These are phyloP conservation scores for Galeopterus variegatus DNA, from an alignment of 2,113 vertebrate species.

Conservation along the genomic window DNA sequence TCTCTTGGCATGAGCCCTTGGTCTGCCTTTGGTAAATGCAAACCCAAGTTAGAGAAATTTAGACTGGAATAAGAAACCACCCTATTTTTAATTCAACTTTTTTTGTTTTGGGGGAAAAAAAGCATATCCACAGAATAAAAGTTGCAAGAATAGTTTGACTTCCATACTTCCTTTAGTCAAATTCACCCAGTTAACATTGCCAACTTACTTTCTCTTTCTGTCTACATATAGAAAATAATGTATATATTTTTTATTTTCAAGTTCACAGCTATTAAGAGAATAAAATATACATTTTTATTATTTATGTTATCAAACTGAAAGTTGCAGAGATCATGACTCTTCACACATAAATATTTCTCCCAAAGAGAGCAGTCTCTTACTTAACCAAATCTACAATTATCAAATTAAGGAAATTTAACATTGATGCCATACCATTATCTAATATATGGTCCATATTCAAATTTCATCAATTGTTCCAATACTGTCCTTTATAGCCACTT, in stretches of 20 bases:
- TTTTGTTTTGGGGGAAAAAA: background rate
- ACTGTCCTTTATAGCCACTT: background rate
- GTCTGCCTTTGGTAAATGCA: background rate
- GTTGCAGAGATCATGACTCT: background rate
- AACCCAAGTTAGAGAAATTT: background rate
- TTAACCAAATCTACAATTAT: background rate
- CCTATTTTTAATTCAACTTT: background rate
- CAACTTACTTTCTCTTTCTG: slow-evolving; percentile 1
- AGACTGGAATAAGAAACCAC: background rate
- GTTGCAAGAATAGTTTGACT: background rate
- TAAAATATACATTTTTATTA: background rate
- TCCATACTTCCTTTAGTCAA: background rate
- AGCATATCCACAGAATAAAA: background rate
- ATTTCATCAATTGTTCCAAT: background rate
- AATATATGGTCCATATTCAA: background rate
- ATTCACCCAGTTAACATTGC: background rate
- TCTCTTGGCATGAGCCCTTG: background rate
- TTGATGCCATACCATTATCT: background rate
- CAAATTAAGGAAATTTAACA: slow-evolving; percentile 16
- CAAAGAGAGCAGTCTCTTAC: background rate
- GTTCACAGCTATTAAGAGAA: no score
- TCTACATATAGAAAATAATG: background rate
- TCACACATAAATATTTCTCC: background rate
- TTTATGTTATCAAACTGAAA: slow-evolving; percentile 51
- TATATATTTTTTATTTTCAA: background rate